Evolutionary conservation across 2,888 invertebrate species (phyloP), one percentile per base, ranked within the genome.

Genomic region (Xestia xanthographa): DNA sequence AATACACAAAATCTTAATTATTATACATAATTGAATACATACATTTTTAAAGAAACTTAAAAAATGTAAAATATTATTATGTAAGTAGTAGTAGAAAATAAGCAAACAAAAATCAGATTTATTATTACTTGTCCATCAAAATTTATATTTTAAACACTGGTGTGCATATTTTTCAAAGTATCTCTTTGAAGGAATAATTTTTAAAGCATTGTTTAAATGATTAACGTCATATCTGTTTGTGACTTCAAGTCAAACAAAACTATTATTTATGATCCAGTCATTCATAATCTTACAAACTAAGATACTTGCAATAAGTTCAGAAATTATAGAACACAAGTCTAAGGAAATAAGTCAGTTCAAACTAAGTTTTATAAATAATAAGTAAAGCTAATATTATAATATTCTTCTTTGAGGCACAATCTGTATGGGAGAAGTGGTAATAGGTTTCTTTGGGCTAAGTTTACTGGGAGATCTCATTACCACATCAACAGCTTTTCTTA

Each of bases 401-500:
- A 92, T 90, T 90, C 94, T 94, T 87, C 94, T 89, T 80, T 95
- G 92, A 34, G 95, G 95, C 41, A 91, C 82, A 83, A 96, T 95
- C 80, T 95, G 93, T 71, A 96, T 95, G 56, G 96, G 94, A 1
- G 95, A 92, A 11, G 92, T 87, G 9, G 91, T 92, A 63, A 95
- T 93, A 8, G 96, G 95, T 92, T 96, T 95, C 92, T 96, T 96
- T 86, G 96, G 96, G 75, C 96, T 96, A 14, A 94, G 91, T 83
- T 96, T 96, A 82, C 90, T 95, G 0, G 96, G 96, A 66, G 96
- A 96, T 68, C 93, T 93, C 94, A 96, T 96, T 43, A 97, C 96
- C 20, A 96, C 96, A 81, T 97, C 94, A 12, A 97, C 95, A 66
- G 96, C 96, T 79, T 94, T 95, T 74, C 94, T 93, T 17, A 97